phyloP scores from a whole-genome alignment of 2,888 invertebrate genomes.

The Mystacides longicornis region DNA sequence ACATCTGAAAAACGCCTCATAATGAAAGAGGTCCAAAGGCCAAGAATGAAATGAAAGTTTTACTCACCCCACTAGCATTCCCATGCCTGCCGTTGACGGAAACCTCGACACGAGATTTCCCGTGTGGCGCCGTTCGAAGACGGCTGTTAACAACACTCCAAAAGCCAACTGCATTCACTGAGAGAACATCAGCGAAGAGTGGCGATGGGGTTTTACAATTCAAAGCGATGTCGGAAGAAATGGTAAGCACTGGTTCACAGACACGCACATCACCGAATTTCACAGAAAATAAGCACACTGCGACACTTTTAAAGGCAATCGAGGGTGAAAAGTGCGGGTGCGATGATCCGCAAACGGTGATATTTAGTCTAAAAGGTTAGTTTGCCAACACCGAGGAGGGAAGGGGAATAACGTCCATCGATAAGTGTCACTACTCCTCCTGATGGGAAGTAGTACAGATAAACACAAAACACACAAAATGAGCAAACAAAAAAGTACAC shows the following conservation, averaged over 20 bases:
- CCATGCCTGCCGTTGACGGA: constrained; percentile 21
- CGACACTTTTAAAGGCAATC: constrained; percentile 6
- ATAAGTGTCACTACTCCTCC: not conserved
- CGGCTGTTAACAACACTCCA: not conserved
- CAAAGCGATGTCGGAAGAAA: not conserved
- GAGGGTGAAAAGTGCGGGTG: constrained; percentile 10
- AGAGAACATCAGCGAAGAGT: constrained; percentile 10
- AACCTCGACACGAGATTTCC: constrained; percentile 9
- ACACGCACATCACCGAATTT: not conserved
- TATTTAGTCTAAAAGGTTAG: constrained; percentile 3
- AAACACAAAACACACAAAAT: not conserved
- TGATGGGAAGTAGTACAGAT: too few species aligned
- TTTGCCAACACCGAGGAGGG: constrained; percentile 1
- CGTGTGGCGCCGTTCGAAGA: not conserved
- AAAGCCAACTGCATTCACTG: constrained; percentile 11
- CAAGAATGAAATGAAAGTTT: not conserved
- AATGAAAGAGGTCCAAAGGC: not conserved
- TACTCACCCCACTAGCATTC: constrained; percentile 24
- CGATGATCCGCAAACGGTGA: constrained; percentile 3
- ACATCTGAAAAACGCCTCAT: not conserved
- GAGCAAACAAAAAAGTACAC: not conserved
- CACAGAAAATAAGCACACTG: constrained; percentile 10
- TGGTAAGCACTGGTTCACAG: not conserved
- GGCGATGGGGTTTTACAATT: not conserved
- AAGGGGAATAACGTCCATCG: not conserved